A percentile compares a stretch with the other conserved stretches of the same genome.
Evolutionary conservation across 1,140 invertebrate genomes (phyloP).

Genomic region (Drosophila saltans): DNA sequence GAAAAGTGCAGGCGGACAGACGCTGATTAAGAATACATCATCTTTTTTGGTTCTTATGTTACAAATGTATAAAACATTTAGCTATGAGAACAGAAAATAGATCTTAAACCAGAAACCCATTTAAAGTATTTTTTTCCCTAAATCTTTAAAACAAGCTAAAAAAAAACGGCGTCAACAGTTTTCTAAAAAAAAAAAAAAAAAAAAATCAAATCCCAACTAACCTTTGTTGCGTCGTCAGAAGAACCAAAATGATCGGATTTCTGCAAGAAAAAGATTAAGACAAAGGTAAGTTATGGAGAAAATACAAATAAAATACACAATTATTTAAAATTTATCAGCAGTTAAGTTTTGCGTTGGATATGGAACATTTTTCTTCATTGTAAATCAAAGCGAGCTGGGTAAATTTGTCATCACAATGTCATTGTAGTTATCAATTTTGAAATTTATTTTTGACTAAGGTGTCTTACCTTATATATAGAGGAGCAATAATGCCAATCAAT

Average conservation of each 20-base stretch:
- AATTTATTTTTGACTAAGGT: background rate
- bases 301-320: background rate
- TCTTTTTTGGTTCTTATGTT: too few relatives aligned
- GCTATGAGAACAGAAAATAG: too few relatives aligned
- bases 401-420: slow-evolving; percentile 58
- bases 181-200: too few relatives aligned
- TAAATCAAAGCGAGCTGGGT: slow-evolving; percentile 75
- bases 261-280: background rate
- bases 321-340: slow-evolving; percentile 30
- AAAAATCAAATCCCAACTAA: too few relatives aligned
- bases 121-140: too few relatives aligned
- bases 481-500: background rate
- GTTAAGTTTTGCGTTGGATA: slow-evolving; percentile 59
- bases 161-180: too few relatives aligned
- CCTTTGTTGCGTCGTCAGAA: too few relatives aligned
- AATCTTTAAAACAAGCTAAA: too few relatives aligned
- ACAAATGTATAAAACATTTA: too few relatives aligned
- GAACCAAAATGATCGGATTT: background rate
- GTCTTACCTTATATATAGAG: background rate
- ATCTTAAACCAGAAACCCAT: too few relatives aligned
- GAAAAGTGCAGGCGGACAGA: too few relatives aligned
- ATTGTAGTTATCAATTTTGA: background rate
- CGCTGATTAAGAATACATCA: too few relatives aligned
- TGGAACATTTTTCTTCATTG: slow-evolving; percentile 72
- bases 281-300: background rate